Conservation (phyloP, 2,113 vertebrate genomes). For the Nymphicus hollandicus region DNA sequence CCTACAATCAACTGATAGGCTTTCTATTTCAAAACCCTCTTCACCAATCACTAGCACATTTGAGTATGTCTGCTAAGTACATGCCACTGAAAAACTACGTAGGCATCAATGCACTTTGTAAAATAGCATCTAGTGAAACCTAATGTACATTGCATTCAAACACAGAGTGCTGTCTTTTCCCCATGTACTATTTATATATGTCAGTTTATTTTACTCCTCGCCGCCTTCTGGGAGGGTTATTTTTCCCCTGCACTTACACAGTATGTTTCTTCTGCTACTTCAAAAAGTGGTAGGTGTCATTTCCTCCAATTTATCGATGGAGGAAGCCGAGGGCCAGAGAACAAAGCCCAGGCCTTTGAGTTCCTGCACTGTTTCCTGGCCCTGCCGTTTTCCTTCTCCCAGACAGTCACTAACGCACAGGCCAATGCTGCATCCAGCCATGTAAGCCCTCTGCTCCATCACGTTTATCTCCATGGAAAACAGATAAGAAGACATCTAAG, state of each 20-base stretch:
- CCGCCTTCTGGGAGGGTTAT: background rate
- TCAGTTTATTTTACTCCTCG: background rate
- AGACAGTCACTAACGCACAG: fast-evolving
- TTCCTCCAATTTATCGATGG: slow-evolving; percentile 24
- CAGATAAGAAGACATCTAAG: background rate
- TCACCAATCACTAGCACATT: background rate
- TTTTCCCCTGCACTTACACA: background rate
- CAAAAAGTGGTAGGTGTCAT: slow-evolving; percentile 6
- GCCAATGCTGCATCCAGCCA: background rate
- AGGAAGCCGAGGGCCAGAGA: slow-evolving; percentile 24
- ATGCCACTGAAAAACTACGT: background rate
- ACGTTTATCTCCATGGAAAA: background rate
- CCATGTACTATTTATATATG: background rate
- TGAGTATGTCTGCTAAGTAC: background rate
- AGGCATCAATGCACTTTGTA: background rate
- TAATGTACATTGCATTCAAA: fast-evolving
- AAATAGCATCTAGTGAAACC: background rate
- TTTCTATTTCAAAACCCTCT: background rate
- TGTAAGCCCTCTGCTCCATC: background rate
- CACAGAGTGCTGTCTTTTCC: background rate
- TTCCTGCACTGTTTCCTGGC: slow-evolving; percentile 1
- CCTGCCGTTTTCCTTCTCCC: background rate
- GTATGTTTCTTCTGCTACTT: background rate
- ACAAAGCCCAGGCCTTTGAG: background rate
- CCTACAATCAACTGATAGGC: background rate